Percentiles rank a stretch among this genome's conserved stretches.
phyloP scores from a whole-genome alignment of 2,888 invertebrate species.

The Ochropleura plecta region DNA sequence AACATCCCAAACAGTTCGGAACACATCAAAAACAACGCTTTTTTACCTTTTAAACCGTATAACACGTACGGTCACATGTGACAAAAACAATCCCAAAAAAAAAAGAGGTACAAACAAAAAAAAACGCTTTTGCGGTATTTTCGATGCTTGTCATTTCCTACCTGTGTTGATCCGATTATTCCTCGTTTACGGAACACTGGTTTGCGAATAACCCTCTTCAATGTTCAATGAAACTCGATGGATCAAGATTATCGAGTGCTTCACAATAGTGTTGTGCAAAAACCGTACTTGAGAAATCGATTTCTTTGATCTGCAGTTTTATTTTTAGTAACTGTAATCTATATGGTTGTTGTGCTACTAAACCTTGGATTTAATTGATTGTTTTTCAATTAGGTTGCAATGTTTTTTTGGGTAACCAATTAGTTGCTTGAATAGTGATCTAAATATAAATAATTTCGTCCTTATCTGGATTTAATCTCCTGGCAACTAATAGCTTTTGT shows the following conservation, averaged over 20 bases:
- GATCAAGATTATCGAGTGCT: slow-evolving; percentile 40
- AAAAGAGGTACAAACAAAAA: slow-evolving; percentile 22
- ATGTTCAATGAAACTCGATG: slow-evolving; percentile 19
- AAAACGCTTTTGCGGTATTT: slow-evolving; percentile 57
- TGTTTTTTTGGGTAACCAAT: too few relatives aligned
- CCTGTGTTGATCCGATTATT: slow-evolving; percentile 64
- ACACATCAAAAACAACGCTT: slow-evolving; percentile 23
- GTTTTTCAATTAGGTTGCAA: background rate
- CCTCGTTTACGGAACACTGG: slow-evolving; percentile 49
- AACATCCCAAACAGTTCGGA: background rate
- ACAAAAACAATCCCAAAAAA: slow-evolving; percentile 64
- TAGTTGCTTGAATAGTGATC: too few relatives aligned
- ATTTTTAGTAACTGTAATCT: slow-evolving; percentile 7
- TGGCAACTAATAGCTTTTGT: too few relatives aligned
- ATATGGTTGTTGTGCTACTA: background rate
- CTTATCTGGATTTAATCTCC: too few relatives aligned
- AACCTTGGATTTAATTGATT: background rate
- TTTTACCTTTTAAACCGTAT: slow-evolving; percentile 11
- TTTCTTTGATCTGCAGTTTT: slow-evolving; percentile 16
- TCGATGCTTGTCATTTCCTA: slow-evolving; percentile 46
- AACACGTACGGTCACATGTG: slow-evolving; percentile 27
- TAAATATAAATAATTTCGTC: too few relatives aligned
- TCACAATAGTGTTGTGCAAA: slow-evolving; percentile 31
- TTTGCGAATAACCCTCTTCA: slow-evolving; percentile 35
- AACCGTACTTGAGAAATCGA: slow-evolving; percentile 36